These are phyloP conservation scores for Choreutis nemorana DNA, from an alignment of 2,888 invertebrate species.

Conservation along the genomic window DNA sequence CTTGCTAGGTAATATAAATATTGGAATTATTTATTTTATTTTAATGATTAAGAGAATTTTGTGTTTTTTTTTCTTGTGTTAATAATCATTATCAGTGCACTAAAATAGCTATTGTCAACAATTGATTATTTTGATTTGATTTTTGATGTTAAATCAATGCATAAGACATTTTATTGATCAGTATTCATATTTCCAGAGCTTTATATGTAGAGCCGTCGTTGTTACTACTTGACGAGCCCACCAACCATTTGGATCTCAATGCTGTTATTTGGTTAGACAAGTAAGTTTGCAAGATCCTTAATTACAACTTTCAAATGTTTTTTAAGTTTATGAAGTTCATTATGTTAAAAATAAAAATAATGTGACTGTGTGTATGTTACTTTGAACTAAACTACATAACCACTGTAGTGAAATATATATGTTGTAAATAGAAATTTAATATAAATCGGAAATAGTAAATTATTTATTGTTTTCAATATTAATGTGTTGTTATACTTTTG, in stretches of 20 bases:
- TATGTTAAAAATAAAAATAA: no score
- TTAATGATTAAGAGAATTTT: no score
- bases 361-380: no score
- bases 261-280: slow-evolving; percentile 99
- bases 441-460: neutral
- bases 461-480: slow-evolving; percentile 3
- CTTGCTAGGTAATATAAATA: slow-evolving; percentile 70
- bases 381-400: no score
- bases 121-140: no score
- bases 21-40: slow-evolving; percentile 2
- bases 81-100: no score
- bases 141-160: no score
- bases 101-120: no score
- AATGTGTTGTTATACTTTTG: slow-evolving; percentile 17
- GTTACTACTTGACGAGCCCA: slow-evolving; percentile 97
- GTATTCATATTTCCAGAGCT: slow-evolving; percentile 68
- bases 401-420: no score
- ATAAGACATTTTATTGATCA: slow-evolving; percentile 2
- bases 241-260: slow-evolving; percentile 98
- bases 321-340: no score
- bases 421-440: no score
- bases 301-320: no score
- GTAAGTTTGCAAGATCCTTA: slow-evolving; percentile 71
- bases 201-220: slow-evolving; percentile 97
- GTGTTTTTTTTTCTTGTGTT: neutral